Evolutionary conservation across 2,888 invertebrate species (phyloP), one percentile per base, ranked within the genome.

Genomic region (Masnerella sp.): DNA sequence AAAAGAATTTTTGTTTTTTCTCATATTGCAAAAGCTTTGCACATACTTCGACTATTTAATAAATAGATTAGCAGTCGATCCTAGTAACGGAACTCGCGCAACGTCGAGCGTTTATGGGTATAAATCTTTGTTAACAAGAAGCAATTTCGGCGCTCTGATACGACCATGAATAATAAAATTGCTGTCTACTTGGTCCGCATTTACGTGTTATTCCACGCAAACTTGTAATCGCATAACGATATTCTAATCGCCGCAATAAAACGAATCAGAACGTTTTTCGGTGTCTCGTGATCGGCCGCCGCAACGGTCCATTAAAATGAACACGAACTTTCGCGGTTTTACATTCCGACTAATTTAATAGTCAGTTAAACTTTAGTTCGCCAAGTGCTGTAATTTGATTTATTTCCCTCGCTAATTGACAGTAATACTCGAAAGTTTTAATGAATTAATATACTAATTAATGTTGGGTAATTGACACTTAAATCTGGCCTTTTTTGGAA

Each of bases 361-460:
- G 18, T 18, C 40, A 30, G 18, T 54, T 28, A 40, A 54, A 40
- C 18, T 54, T 40, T 28, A 4, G 9, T 30, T 42, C 5, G 14
- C 25, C 15, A 15, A 15, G n/a, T 5, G n/a, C 11, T 52, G 36
- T 38, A 52, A 52, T 42, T 30, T 30, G 42, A 30, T 42, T 54
- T 28, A 54, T 28, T 40, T 30, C 28, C 42, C 11, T 30, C 28
- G 11, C 28, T 54, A 58, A 58, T 58, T 58, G 34, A 22, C 34
- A 22, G 28, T 34, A 43, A 40, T 22, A 18, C 34, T 36, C 25
- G 25, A 7, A 59, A 59, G 36, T 59, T 47, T 47, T 47, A 45
- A 59, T 59, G 22, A 59, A 47, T 36, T 59, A 47, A 59, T 36
- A 59, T 17, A 36, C 38, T 47, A 47, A 47, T 47, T 59, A 59